Evolutionary conservation across 53 echinoderm and acorn worm genomes (phyloP), one percentile per base, ranked within the genome.

Genomic region (Echinarachnius parma): DNA sequence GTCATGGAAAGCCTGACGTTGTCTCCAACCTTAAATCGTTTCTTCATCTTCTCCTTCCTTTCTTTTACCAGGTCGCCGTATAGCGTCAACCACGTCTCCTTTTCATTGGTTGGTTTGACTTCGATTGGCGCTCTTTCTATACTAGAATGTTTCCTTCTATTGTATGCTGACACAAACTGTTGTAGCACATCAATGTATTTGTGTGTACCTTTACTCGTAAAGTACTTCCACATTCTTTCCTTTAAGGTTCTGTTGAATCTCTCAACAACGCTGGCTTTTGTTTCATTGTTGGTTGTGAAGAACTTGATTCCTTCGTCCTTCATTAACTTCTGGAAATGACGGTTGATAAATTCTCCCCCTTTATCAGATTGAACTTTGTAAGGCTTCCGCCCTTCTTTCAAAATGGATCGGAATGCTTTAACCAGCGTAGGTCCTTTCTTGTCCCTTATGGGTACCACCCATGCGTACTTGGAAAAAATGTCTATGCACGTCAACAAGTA

Each of bases 311-410:
- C 53, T 55, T 77, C 39, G 0, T 50, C 36, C 49, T 59, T 53
- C 0, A 82, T 46, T 0, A 61, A 27, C 1, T 27, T 16, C 34
- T 85, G 78, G 21, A 85, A 64, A 0, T 24, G 19, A 19, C 53
- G 50, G 52, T 89, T 81, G 2, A 28, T 53, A 58, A 89, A 84
- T 62, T 89, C 89, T 5, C 53, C 31, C 0, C 89, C 89, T 80
- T 89, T 89, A 34, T 84, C 84, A 0, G 63, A 53, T 32, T 80
- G 77, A 21, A 89, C 45, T 34, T 48, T 80, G 20, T 32, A 27
- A 7, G 84, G 89, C 29, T 26, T 19, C 19, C 84, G 42, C 2
- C 78, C 77, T 21, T 74, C 53, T 31, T 48, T 31, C 28, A 83
- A n/a, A 31, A 80, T 80, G 13, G 1, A 24, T 45, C 62, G 61